Evolutionary conservation across 1,140 invertebrate species (phyloP), one percentile per base, ranked within the genome.

Genomic region (Ceratosolen solmsi): DNA sequence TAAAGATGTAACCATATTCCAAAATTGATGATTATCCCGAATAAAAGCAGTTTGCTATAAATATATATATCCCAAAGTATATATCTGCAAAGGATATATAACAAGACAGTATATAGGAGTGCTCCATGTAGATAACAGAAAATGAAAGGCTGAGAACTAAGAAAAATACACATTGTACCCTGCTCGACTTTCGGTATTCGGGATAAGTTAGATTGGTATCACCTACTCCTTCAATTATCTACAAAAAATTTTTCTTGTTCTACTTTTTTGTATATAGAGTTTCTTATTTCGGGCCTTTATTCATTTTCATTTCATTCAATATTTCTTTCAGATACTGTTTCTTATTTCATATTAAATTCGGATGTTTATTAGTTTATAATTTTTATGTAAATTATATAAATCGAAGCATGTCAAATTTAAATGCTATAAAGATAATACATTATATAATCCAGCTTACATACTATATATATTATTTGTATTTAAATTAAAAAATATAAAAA

Each of bases 81-180:
- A 63, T 30, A 33, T 33, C 27, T 33, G 13, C 13, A 63, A 63
- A 3, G 22, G 9, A 63, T 63, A 63, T 27, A 63, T 63, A 33
- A 63, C 4, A n/a, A 22, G n/a, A 25, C 25, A 4, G 20, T 15
- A 1, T 9, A n/a, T 36, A 17, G 1, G 20, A 68, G 36, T 68
- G 76, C 76, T 70, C 33, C 27, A 79, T 70, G 22, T 30, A 70
- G 65, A 79, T 79, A 70, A 70, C 76, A 30, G 20, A 33, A 38
- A 79, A 79, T 22, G 20, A 25, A 9, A 49, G 36, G 27, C 58
- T 8, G 15, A 63, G 65, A 71, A 78, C 41, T 36, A 78, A 78
- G 65, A 79, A 79, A 79, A 79, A 79, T 79, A 70, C 13, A 20
- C 22, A 25, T 38, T 65, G 60, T 68, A 78, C 41, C n/a, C 25